Base-by-base conservation (phyloP, 2,113 vertebrate genomes). In the Labeo catla region DNA sequence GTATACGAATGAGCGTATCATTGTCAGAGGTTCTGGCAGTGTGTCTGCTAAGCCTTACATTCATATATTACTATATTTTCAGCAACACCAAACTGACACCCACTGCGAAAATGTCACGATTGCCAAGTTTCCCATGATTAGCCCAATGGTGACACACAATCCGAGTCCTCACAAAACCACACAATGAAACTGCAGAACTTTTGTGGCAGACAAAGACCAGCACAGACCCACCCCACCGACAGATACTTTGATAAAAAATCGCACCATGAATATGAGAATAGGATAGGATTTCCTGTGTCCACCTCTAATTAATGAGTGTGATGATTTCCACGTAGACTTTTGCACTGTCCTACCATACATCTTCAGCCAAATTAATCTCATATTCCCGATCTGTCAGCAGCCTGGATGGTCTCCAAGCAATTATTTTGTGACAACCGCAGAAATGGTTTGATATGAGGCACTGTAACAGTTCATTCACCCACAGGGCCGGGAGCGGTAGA, bases 381-480 rank as follows among this genome's bases (percentile, higher is more conserved):
- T 45, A 83, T 83, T 83, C 50, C 81, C 15, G 21, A 89, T 85
- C 68, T 89, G 85, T 85, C 84, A 84, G 85, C 70, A 84, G 83
- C 61, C 65, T 78, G 84, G 88, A 87, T 86, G 65, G 73, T 87
- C 78, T 85, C 88, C 85, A 89, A 89, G 88, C 88, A 89, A 89
- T 89, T 89, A 89, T 89, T 89, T 89, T 87, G 88, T 89, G 88
- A 89, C 88, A 89, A 84, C 76, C 80, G 78, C 83, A 76, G 85
- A 83, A 83, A 83, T 39, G 81, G 77, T 82, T 89, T 84, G 77
- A 89, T 73, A 81, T 84, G 88, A 87, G 76, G 85, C 50, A 77
- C 82, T 81, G 86, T 87, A 85, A 84, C 82, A 78, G 82, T 87
- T 84, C 86, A 34, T 66, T 70, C 83, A 76, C 85, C 82, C 85